These are phyloP conservation scores for Ammospiza nelsoni DNA, from an alignment of 2,113 vertebrate species.

Conservation along the genomic window DNA sequence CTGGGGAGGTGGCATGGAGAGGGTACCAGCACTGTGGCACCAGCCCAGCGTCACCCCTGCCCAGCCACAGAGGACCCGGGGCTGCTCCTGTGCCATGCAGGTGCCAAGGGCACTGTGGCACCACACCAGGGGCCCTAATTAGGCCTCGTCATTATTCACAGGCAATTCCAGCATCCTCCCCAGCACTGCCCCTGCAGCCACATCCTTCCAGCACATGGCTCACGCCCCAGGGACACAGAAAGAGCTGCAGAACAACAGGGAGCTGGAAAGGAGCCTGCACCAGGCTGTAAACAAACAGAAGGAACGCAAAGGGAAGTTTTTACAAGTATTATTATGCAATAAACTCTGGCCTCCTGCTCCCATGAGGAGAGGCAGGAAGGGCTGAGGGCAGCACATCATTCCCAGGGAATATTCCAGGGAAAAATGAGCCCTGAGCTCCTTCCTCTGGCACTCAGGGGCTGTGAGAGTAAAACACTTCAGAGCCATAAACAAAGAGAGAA, in stretches of 20 bases:
- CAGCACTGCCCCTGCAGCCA: not conserved
- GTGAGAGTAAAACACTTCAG: not conserved
- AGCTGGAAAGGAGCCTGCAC: rapidly evolving
- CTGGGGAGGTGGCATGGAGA: no score
- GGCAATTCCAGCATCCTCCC: not conserved
- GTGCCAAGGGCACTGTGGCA: not conserved
- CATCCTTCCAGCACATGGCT: not conserved
- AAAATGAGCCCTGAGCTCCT: not conserved
- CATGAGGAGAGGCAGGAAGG: not conserved
- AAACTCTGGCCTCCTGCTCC: rapidly evolving
- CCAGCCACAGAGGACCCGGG: not conserved
- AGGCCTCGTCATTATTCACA: not conserved
- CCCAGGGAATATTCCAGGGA: not conserved
- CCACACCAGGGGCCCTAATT: not conserved
- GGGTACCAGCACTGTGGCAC: no score
- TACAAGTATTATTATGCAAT: rapidly evolving
- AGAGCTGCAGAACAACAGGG: not conserved
- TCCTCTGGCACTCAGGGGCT: not conserved
- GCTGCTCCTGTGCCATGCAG: not conserved
- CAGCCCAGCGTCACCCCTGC: not conserved
- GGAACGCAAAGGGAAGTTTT: not conserved
- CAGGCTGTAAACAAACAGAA: not conserved
- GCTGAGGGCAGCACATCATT: not conserved
- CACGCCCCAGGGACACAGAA: rapidly evolving
- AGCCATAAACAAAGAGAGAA: not conserved